These are phyloP conservation scores for Tupiocoris notatus DNA, from an alignment of 2,888 invertebrate genomes.

Conservation along the genomic window DNA sequence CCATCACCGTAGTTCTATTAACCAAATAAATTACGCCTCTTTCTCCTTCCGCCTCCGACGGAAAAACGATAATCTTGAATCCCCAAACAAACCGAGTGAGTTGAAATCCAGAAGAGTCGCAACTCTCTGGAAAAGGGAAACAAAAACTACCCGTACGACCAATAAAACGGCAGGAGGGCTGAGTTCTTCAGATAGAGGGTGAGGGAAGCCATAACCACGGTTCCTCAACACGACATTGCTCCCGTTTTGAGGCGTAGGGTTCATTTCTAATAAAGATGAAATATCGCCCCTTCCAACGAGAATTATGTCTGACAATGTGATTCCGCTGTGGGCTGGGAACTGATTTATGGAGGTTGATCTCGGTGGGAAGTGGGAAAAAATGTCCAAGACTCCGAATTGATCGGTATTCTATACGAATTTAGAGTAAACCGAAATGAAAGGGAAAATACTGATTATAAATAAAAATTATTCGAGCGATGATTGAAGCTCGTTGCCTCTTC, in stretches of 20 bases:
- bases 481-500: too few species aligned
- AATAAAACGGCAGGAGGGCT: constrained; percentile 24
- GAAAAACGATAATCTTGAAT: too few species aligned
- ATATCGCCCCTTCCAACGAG: constrained; percentile 19
- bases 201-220: constrained; percentile 24
- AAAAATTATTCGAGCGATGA: too few species aligned
- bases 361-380: too few species aligned
- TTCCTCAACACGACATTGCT: constrained; percentile 19
- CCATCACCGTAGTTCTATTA: too few species aligned
- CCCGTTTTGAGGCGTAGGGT: constrained; percentile 13
- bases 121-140: neutral
- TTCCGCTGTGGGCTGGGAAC: constrained; percentile 1
- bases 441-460: too few species aligned
- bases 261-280: constrained; percentile 39
- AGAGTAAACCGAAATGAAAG: too few species aligned
- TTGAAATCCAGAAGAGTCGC: neutral
- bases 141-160: constrained; percentile 26
- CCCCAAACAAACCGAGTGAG: too few species aligned
- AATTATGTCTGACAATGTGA: constrained; percentile 32
- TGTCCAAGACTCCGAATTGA: too few species aligned
- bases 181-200: neutral
- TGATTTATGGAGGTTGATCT: constrained; percentile 34
- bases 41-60: too few species aligned
- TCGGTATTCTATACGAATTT: too few species aligned
- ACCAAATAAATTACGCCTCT: too few species aligned